These are phyloP conservation scores for Carpatolechia fugitivella DNA, from an alignment of 2,888 invertebrate genomes.

Conservation along the genomic window DNA sequence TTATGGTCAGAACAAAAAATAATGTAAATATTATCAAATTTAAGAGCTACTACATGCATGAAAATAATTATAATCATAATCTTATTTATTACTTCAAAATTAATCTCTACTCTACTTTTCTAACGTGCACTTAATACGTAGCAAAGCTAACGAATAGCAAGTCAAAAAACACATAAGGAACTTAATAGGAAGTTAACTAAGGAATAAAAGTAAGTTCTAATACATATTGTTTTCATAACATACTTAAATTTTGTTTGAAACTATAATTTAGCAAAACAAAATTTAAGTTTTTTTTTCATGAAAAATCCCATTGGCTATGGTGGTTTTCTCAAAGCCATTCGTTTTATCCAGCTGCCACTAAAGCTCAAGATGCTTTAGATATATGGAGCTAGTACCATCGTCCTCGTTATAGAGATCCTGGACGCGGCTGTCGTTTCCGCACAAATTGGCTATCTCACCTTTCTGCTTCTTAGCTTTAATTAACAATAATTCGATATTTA, in stretches of 20 bases:
- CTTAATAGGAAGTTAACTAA: neutral
- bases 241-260: too few relatives aligned
- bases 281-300: too few relatives aligned
- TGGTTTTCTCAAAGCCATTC: neutral
- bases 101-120: neutral
- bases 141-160: neutral
- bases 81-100: neutral
- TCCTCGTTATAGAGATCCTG: conserved; percentile 54
- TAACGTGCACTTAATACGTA: neutral
- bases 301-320: neutral
- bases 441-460: conserved; percentile 59
- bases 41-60: neutral
- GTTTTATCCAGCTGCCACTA: conserved; percentile 12
- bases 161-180: neutral
- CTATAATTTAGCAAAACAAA: too few relatives aligned
- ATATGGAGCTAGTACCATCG: conserved; percentile 49
- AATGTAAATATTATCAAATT: neutral
- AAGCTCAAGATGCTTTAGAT: conserved; percentile 12
- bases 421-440: conserved; percentile 50
- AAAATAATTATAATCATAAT: neutral
- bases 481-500: conserved; percentile 39
- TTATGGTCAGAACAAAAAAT: neutral
- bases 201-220: neutral
- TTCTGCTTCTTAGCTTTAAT: conserved; percentile 74
- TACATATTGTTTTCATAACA: too few relatives aligned